phyloP scores from a whole-genome alignment of 92 coral and sea anemone species.

The Palythoa caribaeorum region DNA sequence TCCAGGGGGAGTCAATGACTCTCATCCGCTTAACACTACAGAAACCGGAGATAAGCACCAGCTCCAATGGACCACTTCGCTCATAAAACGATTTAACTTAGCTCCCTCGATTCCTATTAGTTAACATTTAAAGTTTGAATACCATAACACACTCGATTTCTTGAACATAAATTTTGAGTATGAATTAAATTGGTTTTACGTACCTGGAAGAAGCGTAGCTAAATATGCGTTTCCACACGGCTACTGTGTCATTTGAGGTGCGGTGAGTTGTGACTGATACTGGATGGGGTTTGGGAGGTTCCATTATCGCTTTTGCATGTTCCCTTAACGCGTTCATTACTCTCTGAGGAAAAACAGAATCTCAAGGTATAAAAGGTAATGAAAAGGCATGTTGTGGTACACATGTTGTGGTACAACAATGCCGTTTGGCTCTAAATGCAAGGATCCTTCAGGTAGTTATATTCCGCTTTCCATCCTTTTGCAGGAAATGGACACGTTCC shows the following conservation, averaged over 20 bases:
- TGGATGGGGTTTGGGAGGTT: conserved; percentile 84
- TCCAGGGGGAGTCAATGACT: too few species aligned
- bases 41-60: too few species aligned
- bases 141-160: too few species aligned
- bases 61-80: too few species aligned
- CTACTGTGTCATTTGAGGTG: conserved; percentile 90
- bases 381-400: background rate
- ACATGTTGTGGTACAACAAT: background rate
- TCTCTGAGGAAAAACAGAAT: conserved; percentile 60
- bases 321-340: conserved; percentile 81
- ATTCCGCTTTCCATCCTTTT: too few species aligned
- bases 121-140: too few species aligned
- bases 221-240: conserved; percentile 97
- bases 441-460: background rate
- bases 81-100: too few species aligned
- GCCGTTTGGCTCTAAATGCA: background rate
- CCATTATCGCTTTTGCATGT: conserved; percentile 93
- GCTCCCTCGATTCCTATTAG: too few species aligned
- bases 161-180: too few species aligned
- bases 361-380: background rate
- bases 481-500: too few species aligned
- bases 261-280: conserved; percentile 97
- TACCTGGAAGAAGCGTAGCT: conserved; percentile 89
- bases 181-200: background rate
- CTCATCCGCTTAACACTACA: too few species aligned